Evolutionary conservation across 1,140 invertebrate genomes (phyloP), one percentile per base, ranked within the genome.

Genomic region (Orius laevigatus): DNA sequence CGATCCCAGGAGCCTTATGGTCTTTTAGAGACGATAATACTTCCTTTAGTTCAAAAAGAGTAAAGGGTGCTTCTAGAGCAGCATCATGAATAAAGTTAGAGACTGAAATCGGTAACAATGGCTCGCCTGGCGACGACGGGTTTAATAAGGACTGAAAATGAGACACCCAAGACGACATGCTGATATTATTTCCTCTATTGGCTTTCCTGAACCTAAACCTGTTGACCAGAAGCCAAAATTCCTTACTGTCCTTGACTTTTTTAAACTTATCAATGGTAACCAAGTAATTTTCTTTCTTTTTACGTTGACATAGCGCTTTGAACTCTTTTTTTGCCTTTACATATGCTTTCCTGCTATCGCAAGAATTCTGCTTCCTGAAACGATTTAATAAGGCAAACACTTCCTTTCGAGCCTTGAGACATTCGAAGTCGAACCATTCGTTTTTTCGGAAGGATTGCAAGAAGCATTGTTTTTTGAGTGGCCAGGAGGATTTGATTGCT

Each of bases 341-440:
- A 45, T 45, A 45, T 35, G 35, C 10, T 11, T 11, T 11, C 16
- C 32, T 47, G 20, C 5, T 12, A 3, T 33, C 11, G 5, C 36
- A 14, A 9, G 2, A 5, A 18, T 18, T 12, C 1, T 3, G 35
- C 36, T 47, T 47, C 32, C 15, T 11, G 16, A 35, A 47, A 2
- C 5, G 5, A n/a, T 33, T 36, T 18, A 47, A 18, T 2, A 34
- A 11, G 5, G 10, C 8, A 18, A 35, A 47, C 3, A 34, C 15
- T 36, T 47, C 16, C 16, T 47, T 47, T 11, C 46, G 31, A 8
- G 10, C 33, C 35, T 33, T 47, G 5, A n/a, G 12, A 47, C 46
- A 47, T n/a, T 47, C 46, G 16, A 18, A 47, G 33, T 47, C 46
- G 16, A 47, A 47, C 46, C 46, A 47, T 5, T 25, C 25, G 10